Base-by-base conservation (phyloP, 1,140 invertebrate genomes). In the Globodera rostochiensis region DNA sequence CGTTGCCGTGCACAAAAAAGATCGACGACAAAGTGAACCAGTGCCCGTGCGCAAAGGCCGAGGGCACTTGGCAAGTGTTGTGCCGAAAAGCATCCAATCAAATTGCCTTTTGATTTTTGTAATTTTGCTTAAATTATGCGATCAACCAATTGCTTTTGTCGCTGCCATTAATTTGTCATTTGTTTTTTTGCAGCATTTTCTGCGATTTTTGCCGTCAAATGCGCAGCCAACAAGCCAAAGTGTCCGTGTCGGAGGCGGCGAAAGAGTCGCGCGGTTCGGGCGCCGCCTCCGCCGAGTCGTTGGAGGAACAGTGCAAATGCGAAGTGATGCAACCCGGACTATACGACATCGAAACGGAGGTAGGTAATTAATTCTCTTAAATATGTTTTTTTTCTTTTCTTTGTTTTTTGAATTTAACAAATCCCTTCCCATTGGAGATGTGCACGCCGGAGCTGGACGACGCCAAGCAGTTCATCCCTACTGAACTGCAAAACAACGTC, bases 11-110 rank as follows among this genome's bases (percentile, higher is more conserved):
- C 60, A 87, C 85, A 19, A 90, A 90, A 70, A 89, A 90, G 67
- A 86, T 89, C 49, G 88, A 89, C 73, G 87, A 90, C 69, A 90
- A 89, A 70, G 89, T 90, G 11, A 89, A 89, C 74, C 87, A 88
- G 75, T 89, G 88, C 74, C 88, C 88, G 1, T 89, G 88, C 80
- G 87, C 88, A 21, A 90, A 90, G 69, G 80, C 87, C 21, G 88
- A 89, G 60, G 88, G 88, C 64, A 82, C 88, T 60, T 89, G 88
- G 88, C 89, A 74, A 73, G 57, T 64, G 1, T 53, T 13, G 11
- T 53, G 11, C 11, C 50, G 7, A 53, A 53, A 7, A 1, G 50
- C 50, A 53, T 53, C 50, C 11, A 53, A 53, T 9, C 50, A 53
- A 53, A 53, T 36, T 53, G 0, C 53, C 15, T 81, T 57, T 47